These are phyloP conservation scores for Pipistrellus kuhlii DNA, from an alignment of 2,797 vertebrate species.

Conservation along the genomic window DNA sequence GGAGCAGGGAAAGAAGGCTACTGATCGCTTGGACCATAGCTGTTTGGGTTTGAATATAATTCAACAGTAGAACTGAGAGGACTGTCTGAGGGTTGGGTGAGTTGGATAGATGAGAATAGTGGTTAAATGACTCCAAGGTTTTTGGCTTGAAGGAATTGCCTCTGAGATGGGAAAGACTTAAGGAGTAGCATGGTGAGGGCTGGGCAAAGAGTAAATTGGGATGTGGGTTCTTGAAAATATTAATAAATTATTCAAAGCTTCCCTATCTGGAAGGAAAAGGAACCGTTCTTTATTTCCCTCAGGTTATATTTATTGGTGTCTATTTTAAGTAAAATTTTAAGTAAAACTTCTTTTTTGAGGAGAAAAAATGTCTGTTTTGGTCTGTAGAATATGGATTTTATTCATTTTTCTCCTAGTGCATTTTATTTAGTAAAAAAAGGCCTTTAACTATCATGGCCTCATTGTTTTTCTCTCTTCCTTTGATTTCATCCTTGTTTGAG, in stretches of 20 bases:
- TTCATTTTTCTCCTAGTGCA: background rate
- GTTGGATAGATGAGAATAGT: background rate
- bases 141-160: background rate
- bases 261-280: background rate
- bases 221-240: background rate
- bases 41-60: background rate
- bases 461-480: background rate
- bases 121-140: background rate
- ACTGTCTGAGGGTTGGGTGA: background rate
- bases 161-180: background rate
- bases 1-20: background rate
- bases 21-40: background rate
- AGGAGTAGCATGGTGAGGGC: background rate
- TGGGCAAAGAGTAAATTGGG: background rate
- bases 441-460: background rate
- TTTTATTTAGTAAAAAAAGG: background rate
- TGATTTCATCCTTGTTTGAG: conserved; percentile 6
- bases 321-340: conserved; percentile 15
- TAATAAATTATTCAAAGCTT: background rate
- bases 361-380: background rate
- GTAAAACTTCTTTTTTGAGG: background rate
- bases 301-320: background rate
- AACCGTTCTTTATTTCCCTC: background rate
- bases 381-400: background rate
- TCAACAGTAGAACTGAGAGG: background rate